Evolutionary conservation across 2,888 invertebrate species (phyloP).

Genomic region (Melanotus villosus): DNA sequence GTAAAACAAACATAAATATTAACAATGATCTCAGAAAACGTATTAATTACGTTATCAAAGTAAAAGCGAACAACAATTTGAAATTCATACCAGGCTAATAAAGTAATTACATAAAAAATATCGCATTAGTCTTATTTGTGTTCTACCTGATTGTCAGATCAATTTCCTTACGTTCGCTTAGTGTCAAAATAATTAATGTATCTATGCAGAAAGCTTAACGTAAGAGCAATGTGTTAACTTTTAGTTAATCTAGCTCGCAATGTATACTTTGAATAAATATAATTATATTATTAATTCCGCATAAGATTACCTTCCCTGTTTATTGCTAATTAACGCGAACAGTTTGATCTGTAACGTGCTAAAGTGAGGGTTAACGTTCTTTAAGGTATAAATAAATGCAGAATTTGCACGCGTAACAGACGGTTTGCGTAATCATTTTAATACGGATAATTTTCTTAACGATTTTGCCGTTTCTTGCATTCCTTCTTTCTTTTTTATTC

Average conservation of each 20-base stretch:
- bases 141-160: constrained; percentile 5
- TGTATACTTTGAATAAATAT: not conserved
- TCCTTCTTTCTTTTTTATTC: too few species aligned
- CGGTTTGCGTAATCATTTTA: too few species aligned
- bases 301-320: not conserved
- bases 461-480: too few species aligned
- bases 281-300: constrained; percentile 1
- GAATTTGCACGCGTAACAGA: too few species aligned
- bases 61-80: too few species aligned
- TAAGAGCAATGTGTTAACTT: not conserved
- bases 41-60: too few species aligned
- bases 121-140: too few species aligned
- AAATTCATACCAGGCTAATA: too few species aligned
- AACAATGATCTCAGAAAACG: too few species aligned
- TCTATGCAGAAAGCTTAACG: not conserved
- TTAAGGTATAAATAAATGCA: not conserved
- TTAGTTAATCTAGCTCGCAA: not conserved
- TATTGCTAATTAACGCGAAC: constrained; percentile 1
- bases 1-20: too few species aligned
- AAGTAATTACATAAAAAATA: too few species aligned
- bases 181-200: constrained; percentile 18
- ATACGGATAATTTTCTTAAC: too few species aligned
- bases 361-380: constrained; percentile 11
- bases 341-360: constrained; percentile 6
- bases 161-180: not conserved